phyloP scores from a whole-genome alignment of 1,140 invertebrate species.

The Antheraea mylitta region DNA sequence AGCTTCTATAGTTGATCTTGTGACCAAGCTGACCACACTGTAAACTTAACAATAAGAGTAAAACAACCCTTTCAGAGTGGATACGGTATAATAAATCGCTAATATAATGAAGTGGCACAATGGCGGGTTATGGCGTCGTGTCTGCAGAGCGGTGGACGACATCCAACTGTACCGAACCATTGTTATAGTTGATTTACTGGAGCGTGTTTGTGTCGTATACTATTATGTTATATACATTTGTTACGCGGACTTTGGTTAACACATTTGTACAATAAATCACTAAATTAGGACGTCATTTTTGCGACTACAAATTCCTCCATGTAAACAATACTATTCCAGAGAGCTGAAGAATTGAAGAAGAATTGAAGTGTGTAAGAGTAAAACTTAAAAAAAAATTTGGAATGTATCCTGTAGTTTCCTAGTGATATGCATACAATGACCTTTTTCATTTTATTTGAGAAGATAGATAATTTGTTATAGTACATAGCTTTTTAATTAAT shows the following conservation, averaged over 20 bases:
- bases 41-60: not conserved
- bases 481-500: too few species aligned
- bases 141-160: not conserved
- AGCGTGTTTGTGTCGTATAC: not conserved
- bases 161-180: not conserved
- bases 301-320: too few species aligned
- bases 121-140: not conserved
- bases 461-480: too few species aligned
- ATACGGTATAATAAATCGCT: not conserved
- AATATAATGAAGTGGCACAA: not conserved
- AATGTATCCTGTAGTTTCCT: too few species aligned
- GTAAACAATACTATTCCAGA: too few species aligned
- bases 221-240: constrained; percentile 1
- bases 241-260: not conserved
- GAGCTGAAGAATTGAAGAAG: too few species aligned
- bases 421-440: too few species aligned
- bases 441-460: too few species aligned
- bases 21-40: not conserved
- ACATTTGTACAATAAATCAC: not conserved
- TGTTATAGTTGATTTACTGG: not conserved
- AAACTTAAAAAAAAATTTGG: too few species aligned
- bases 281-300: not conserved
- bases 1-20: too few species aligned
- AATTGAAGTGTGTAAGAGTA: too few species aligned
- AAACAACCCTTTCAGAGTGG: not conserved